Evolutionary conservation across 2,888 invertebrate genomes (phyloP), one percentile per base, ranked within the genome.

Genomic region (Leucophenga montana): DNA sequence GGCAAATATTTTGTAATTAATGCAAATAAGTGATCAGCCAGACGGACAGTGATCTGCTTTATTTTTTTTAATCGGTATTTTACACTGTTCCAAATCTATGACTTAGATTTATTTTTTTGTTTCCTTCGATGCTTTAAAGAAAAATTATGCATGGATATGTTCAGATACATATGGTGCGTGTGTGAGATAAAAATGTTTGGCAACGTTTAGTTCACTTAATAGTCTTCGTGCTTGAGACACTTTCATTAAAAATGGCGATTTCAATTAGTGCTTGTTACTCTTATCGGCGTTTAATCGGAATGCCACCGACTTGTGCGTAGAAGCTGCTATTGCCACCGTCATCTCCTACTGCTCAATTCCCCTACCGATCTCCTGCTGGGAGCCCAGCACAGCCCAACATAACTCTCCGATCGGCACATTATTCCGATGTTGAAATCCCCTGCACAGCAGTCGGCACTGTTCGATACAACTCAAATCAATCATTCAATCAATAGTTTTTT

Each of bases 261-360:
- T 84, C 82, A 85, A 82, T 82, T 82, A 82, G 85, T 84, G 76
- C 83, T 70, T 75, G 77, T 80, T 81, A 71, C 68, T 76, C 62
- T 39, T 39, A 39, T 39, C 39, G 39, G 39, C 39, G 39, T 39
- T 39, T 8, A 39, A 77, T 77, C 69, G 79, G 68, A 68, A 79
- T 82, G 74, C 70, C 64, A 69, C 70, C 68, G 73, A 76, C 84
- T 83, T 74, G 77, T 82, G 83, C 72, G 77, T 81, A 73, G 8
- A 11, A 8, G 39, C 11, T 39, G 39, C 3, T 1, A 8, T 8
- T 39, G 39, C 3, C 9, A 39, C 1, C 11, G 39, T 4, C 27
- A 27, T 27, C 27, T 27, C 27, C 27, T 27, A 27, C 27, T 27
- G 27, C 27, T 27, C 27, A 27, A 27, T 27, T 27, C 27, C 27